Conservation (phyloP, 2,113 vertebrate genomes). For the Nibea albiflora region DNA sequence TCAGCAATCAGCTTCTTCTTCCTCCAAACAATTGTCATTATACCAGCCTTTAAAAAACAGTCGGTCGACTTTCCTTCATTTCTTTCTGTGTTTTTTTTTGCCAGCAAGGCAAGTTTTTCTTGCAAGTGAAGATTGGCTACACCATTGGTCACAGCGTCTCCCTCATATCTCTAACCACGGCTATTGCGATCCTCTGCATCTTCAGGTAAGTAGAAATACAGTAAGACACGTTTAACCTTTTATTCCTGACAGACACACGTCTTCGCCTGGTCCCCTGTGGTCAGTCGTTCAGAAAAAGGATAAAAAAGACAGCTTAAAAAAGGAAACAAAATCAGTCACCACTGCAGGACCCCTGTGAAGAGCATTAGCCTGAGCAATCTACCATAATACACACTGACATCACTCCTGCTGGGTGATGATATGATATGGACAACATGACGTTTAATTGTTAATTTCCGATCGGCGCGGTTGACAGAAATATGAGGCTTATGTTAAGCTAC, state of each 20-base stretch:
- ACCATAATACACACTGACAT: slow-evolving; percentile 11
- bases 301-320: not conserved
- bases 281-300: not conserved
- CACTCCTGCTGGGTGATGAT: slow-evolving; percentile 12
- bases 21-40: too few relatives aligned
- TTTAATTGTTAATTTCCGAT: slow-evolving; percentile 24
- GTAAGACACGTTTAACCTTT: not conserved
- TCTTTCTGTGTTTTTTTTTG: slow-evolving; percentile 12
- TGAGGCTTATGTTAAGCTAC: slow-evolving; percentile 17
- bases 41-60: too few relatives aligned
- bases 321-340: not conserved
- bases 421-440: slow-evolving; percentile 5
- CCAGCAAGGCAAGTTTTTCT: slow-evolving; percentile 85
- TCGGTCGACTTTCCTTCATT: not conserved
- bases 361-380: slow-evolving; percentile 5
- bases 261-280: not conserved
- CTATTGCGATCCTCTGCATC: slow-evolving; percentile 90
- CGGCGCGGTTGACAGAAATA: slow-evolving; percentile 14
- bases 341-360: not conserved
- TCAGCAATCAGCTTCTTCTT: too few relatives aligned
- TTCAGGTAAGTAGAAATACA: slow-evolving; percentile 88
- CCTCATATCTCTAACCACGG: slow-evolving; percentile 88
- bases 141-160: slow-evolving; percentile 94
- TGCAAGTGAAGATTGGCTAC: slow-evolving; percentile 91
- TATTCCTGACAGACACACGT: not conserved